Conservation (phyloP, 2,797 vertebrate species). For the Sandelia bainsii region DNA sequence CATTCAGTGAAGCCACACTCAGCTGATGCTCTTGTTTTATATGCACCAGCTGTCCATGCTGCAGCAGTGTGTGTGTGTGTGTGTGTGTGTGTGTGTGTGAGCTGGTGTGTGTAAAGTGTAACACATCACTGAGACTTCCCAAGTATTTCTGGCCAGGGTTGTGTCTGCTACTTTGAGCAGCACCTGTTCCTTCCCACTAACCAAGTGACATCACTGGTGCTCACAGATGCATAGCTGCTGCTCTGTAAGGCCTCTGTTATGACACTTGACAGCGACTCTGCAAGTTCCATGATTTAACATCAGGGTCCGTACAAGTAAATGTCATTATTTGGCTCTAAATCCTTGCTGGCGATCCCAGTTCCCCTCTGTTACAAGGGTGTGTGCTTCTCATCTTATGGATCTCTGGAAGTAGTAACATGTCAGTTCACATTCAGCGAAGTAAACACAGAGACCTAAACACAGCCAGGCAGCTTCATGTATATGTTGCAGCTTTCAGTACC, state of each 20-base stretch:
- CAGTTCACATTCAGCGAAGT: conserved; percentile 49
- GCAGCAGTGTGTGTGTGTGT: conserved; percentile 18
- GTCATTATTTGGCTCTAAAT: conserved; percentile 45
- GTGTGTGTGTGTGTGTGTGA: background rate
- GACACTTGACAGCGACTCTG: conserved; percentile 39
- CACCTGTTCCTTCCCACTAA: conserved; percentile 76
- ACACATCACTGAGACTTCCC: conserved; percentile 38
- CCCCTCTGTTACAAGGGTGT: conserved; percentile 61
- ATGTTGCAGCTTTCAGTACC: conserved; percentile 13
- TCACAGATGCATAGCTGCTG: conserved; percentile 37
- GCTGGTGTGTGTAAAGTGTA: conserved; percentile 18
- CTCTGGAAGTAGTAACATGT: conserved; percentile 66
- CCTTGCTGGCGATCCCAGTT: conserved; percentile 9
- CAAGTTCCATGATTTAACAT: conserved; percentile 22
- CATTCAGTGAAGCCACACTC: conserved; percentile 22
- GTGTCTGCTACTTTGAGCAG: conserved; percentile 52
- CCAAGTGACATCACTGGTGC: conserved; percentile 68
- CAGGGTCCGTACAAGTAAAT: conserved; percentile 34
- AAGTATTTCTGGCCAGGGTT: conserved; percentile 47
- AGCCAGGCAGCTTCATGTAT: conserved; percentile 22
- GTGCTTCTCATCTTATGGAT: conserved; percentile 47
- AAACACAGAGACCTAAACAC: conserved; percentile 62
- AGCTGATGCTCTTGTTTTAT: conserved; percentile 38
- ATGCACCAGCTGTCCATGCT: conserved; percentile 42
- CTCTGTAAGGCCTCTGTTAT: conserved; percentile 31